These are phyloP conservation scores for Aphrophora alni DNA, from an alignment of 2,888 invertebrate species.

Conservation along the genomic window DNA sequence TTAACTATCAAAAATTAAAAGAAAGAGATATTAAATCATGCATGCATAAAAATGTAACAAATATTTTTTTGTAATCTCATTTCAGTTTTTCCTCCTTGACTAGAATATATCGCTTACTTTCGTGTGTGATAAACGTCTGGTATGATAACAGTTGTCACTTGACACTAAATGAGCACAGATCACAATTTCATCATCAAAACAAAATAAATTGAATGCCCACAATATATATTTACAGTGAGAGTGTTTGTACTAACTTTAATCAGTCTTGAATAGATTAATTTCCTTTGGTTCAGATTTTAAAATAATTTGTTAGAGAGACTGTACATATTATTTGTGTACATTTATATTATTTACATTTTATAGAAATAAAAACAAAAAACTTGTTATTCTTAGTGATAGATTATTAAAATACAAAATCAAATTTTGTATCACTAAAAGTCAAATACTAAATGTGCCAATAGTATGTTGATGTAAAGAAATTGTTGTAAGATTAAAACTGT, in stretches of 20 bases:
- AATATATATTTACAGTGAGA: not conserved
- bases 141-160: not conserved
- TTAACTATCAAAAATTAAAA: not conserved
- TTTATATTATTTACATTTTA: too few species aligned
- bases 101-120: not conserved
- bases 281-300: not conserved
- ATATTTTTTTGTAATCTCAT: not conserved
- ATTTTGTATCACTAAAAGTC: too few species aligned
- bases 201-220: not conserved
- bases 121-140: not conserved
- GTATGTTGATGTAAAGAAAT: too few species aligned
- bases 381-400: too few species aligned
- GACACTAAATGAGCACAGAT: conserved; percentile 2
- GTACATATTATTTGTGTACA: too few species aligned
- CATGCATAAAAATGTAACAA: not conserved
- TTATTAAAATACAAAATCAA: too few species aligned
- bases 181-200: not conserved
- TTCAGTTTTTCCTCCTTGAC: not conserved
- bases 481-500: too few species aligned
- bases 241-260: not conserved
- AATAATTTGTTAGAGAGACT: too few species aligned
- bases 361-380: too few species aligned
- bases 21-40: not conserved
- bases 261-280: not conserved
- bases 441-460: too few species aligned